These are phyloP conservation scores for Neosalanx taihuensis DNA, from an alignment of 2,797 vertebrate genomes.

Conservation along the genomic window DNA sequence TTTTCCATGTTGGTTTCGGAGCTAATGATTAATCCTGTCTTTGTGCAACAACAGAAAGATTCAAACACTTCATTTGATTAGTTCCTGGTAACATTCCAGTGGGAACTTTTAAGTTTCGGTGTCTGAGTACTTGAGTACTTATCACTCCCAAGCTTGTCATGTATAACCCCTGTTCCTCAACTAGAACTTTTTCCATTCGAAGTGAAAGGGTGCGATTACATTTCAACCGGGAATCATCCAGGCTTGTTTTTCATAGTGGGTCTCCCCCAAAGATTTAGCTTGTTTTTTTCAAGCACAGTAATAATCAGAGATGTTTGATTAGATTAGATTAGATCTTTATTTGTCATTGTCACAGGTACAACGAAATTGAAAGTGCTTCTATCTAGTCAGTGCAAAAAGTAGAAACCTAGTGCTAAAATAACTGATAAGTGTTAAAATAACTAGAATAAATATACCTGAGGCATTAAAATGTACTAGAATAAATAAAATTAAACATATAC, in stretches of 20 bases:
- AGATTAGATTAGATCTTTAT: no score
- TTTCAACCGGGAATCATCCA: no score
- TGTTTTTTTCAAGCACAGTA: not conserved
- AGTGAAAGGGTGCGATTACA: not conserved
- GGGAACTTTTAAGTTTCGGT: slow-evolving; percentile 7
- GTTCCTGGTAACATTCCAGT: slow-evolving; percentile 33
- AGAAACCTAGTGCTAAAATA: no score
- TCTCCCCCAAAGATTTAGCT: not conserved
- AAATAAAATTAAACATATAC: no score
- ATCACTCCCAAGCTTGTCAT: slow-evolving; percentile 48
- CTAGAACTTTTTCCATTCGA: not conserved
- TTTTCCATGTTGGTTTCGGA: slow-evolving; percentile 39
- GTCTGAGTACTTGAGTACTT: slow-evolving; percentile 37
- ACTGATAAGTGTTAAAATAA: no score
- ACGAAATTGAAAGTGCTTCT: no score
- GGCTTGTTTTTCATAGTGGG: no score
- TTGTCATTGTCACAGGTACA: no score
- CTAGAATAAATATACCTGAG: no score
- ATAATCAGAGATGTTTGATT: not conserved
- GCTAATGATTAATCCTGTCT: slow-evolving; percentile 56
- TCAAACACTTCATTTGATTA: slow-evolving; percentile 1
- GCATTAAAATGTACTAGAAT: no score
- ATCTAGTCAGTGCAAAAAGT: no score
- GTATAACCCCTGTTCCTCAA: slow-evolving; percentile 21
- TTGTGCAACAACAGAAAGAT: slow-evolving; percentile 37